Conservation (phyloP, 2,888 invertebrate species). For the Sericinus montela region DNA sequence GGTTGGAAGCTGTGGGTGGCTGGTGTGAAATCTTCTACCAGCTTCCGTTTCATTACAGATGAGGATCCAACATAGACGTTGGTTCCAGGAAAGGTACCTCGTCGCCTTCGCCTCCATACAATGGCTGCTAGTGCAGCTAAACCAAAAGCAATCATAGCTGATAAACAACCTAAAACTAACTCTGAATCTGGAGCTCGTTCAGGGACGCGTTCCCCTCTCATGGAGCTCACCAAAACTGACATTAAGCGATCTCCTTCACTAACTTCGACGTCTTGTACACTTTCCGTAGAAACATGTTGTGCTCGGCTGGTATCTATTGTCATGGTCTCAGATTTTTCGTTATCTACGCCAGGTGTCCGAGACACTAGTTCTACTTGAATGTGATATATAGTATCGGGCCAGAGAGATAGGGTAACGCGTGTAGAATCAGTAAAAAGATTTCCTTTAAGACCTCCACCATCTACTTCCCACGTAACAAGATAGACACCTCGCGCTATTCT, state of each 20-base stretch:
- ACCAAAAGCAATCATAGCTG: conserved; percentile 74
- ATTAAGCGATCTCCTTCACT: conserved; percentile 79
- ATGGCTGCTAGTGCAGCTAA: conserved; percentile 73
- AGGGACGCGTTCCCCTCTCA: conserved; percentile 78
- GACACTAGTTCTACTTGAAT: conserved; percentile 86
- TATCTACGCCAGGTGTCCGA: conserved; percentile 80
- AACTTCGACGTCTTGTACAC: conserved; percentile 80
- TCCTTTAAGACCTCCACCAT: conserved; percentile 89
- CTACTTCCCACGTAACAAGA: conserved; percentile 91
- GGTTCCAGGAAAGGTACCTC: conserved; percentile 76
- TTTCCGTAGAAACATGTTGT: conserved; percentile 82
- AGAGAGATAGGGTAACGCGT: conserved; percentile 87
- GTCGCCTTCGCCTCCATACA: conserved; percentile 78
- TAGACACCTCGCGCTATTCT: conserved; percentile 83
- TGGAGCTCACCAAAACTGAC: conserved; percentile 81
- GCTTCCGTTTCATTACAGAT: conserved; percentile 79
- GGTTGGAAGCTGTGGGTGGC: conserved; percentile 78
- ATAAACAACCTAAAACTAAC: conserved; percentile 79
- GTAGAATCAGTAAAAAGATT: conserved; percentile 90
- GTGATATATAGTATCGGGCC: conserved; percentile 90
- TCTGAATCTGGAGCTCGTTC: conserved; percentile 77
- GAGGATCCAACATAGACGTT: conserved; percentile 81
- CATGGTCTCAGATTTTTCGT: conserved; percentile 82
- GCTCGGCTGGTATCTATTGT: conserved; percentile 82
- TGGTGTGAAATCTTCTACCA: conserved; percentile 80